These are phyloP conservation scores for Heteromurus nitidus DNA, from an alignment of 2,888 invertebrate species.

Conservation along the genomic window DNA sequence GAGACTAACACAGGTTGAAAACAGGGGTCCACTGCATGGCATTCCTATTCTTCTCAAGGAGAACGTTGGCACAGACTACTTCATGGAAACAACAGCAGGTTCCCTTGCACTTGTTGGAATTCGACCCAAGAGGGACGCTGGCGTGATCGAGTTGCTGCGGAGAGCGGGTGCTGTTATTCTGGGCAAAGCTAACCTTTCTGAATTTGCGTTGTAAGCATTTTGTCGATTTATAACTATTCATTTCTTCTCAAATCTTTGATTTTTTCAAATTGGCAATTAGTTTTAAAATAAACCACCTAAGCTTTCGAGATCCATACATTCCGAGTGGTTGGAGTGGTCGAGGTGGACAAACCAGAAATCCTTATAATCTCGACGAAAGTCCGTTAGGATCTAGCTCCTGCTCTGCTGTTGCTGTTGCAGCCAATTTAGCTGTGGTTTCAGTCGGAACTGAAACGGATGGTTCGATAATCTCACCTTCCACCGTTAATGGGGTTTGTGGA, in stretches of 20 bases:
- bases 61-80: constrained; percentile 54
- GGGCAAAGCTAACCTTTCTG: constrained; percentile 65
- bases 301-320: constrained; percentile 55
- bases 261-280: neutral
- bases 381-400: constrained; percentile 61
- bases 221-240: too few species aligned
- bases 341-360: constrained; percentile 54
- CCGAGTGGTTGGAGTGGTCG: constrained; percentile 66
- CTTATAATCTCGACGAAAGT: constrained; percentile 47
- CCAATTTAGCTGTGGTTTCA: constrained; percentile 60
- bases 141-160: constrained; percentile 47
- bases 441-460: constrained; percentile 66
- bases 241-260: neutral
- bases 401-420: constrained; percentile 47
- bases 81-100: constrained; percentile 64
- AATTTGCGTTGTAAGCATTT: constrained; percentile 62
- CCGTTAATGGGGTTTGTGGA: constrained; percentile 38
- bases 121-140: constrained; percentile 47
- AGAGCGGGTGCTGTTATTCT: constrained; percentile 63
- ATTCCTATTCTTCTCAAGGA: constrained; percentile 67
- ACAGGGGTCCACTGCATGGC: constrained; percentile 54
- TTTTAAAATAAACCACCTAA: constrained; percentile 3
- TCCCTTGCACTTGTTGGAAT: constrained; percentile 55
- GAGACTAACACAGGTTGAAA: neutral
- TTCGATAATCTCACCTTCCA: constrained; percentile 51